Evolutionary conservation across 2,797 vertebrate species (phyloP).

Genomic region (Lagorchestes hirsutus): DNA sequence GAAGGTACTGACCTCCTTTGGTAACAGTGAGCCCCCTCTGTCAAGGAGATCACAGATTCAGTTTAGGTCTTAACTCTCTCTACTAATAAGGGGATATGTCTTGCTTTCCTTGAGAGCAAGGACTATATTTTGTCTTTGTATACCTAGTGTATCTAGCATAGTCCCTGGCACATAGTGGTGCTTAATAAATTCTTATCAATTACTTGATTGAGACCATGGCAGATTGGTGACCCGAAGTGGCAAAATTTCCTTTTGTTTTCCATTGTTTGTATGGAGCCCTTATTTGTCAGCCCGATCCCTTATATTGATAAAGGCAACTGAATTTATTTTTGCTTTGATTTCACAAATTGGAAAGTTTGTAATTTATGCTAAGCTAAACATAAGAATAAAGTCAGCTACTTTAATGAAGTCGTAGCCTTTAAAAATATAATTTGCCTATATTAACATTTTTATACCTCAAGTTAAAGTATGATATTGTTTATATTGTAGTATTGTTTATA

Average conservation of each 20-base stretch:
- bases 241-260: neutral
- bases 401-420: neutral
- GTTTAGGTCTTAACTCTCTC: neutral
- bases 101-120: neutral
- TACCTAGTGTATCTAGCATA: neutral
- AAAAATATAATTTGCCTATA: neutral
- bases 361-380: neutral
- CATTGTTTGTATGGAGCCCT: neutral
- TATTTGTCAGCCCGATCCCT: neutral
- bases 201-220: neutral
- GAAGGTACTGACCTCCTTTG: neutral
- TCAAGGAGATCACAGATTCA: neutral
- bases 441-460: neutral
- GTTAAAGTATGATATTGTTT: neutral
- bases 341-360: neutral
- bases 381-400: neutral
- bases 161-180: neutral
- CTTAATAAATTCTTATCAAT: neutral
- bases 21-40: neutral
- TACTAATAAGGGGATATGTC: neutral
- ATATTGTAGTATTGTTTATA: neutral
- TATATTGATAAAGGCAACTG: neutral
- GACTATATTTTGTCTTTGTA: neutral
- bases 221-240: neutral
- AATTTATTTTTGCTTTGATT: neutral